A percentile compares a stretch with the other conserved stretches of the same genome.
These are phyloP conservation scores for Venturia canescens DNA, from an alignment of 1,140 invertebrate species.

Conservation along the genomic window DNA sequence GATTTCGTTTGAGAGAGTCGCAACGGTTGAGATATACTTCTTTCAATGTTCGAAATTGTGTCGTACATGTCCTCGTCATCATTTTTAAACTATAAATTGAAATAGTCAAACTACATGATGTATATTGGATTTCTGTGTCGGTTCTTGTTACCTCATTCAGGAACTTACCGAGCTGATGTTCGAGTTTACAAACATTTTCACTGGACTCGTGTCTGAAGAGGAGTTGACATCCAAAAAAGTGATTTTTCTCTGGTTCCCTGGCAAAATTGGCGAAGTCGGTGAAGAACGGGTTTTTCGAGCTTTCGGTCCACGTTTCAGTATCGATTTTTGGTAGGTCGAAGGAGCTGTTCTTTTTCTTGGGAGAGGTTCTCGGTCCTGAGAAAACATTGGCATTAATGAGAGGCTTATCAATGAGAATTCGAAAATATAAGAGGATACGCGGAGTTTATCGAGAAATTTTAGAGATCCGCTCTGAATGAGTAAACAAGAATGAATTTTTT, in stretches of 20 bases:
- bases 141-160: not conserved
- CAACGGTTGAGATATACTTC: not conserved
- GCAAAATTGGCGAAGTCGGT: not conserved
- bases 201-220: conserved; percentile 2
- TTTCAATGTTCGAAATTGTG: not conserved
- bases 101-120: not conserved
- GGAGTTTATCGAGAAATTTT: too few relatives aligned
- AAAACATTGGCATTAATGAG: not conserved
- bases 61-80: not conserved
- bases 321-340: not conserved
- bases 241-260: not conserved
- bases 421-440: too few relatives aligned
- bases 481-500: too few relatives aligned
- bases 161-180: not conserved
- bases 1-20: not conserved
- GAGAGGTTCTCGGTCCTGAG: not conserved
- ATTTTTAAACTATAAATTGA: not conserved
- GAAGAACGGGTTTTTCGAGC: not conserved
- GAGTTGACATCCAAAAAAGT: not conserved
- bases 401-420: too few relatives aligned
- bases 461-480: too few relatives aligned
- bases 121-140: not conserved
- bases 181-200: not conserved
- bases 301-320: not conserved
- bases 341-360: not conserved